Conservation (phyloP, 2,113 vertebrate species). For the Hippocampus comes region DNA sequence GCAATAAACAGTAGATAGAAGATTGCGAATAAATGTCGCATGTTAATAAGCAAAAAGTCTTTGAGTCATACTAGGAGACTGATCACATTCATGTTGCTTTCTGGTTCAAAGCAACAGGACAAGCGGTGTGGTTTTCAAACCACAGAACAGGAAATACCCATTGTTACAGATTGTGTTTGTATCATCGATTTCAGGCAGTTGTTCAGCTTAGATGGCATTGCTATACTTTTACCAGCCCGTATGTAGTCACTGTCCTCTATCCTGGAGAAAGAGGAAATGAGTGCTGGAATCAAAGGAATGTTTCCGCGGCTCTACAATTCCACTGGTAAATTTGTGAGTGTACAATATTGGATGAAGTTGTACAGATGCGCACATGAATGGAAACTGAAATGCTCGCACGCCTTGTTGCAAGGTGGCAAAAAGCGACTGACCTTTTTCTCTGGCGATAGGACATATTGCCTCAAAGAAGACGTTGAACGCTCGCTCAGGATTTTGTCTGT, state of each 20-base stretch:
- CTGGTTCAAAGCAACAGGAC: constrained; percentile 20
- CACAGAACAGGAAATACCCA: constrained; percentile 67
- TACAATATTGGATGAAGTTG: neutral
- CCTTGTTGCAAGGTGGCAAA: neutral
- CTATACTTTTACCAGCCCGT: too few species aligned
- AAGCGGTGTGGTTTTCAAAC: constrained; percentile 49
- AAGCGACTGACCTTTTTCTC: constrained; percentile 75
- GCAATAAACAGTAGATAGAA: neutral
- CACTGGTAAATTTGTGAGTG: neutral
- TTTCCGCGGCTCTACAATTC: constrained; percentile 7
- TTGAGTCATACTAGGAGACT: neutral
- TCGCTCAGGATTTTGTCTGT: constrained; percentile 75
- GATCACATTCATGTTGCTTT: neutral
- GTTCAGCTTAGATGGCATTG: neutral
- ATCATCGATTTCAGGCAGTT: neutral
- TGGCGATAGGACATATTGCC: constrained; percentile 73
- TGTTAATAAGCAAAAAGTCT: neutral
- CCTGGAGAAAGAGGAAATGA: neutral
- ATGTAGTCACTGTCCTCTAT: neutral
- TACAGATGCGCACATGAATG: too few species aligned
- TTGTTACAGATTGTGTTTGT: constrained; percentile 3
- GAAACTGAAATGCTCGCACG: neutral
- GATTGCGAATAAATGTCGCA: neutral
- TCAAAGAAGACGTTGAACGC: constrained; percentile 86
- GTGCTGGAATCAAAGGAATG: constrained; percentile 2